Base-by-base conservation (phyloP, 35 echinoderm and acorn worm species). In the Holothuria glaberrima region DNA sequence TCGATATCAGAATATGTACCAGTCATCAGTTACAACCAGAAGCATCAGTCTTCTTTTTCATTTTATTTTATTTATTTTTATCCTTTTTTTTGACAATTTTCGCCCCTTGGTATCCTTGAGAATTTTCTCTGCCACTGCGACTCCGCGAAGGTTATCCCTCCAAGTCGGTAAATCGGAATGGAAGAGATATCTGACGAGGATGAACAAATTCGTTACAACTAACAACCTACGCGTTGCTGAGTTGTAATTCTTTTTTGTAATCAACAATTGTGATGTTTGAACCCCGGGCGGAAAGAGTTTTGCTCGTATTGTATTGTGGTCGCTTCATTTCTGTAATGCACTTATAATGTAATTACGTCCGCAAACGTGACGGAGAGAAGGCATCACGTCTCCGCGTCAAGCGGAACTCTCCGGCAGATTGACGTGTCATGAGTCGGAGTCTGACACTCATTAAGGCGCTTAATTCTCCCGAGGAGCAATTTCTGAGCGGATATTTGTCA, bases 261-360 rank as follows among this genome's bases (percentile, higher is more conserved):
- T 48, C 44, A 78, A 78, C 50, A 48, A 78, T 78, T 48, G 74
- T 78, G 44, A 78, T 48, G 38, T 78, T 48, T 78, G 74, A 78
- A 78, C 74, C 74, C 50, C 19, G 27, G 74, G 74, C 74, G 74
- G 50, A 78, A 13, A 48, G 25, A 21, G 44, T 78, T 20, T 78
- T 16, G 38, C 21, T 78, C 25, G 18, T 28, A 78, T 78, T 78
- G 74, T 78, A 22, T 48, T 26, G 36, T 25, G 35, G 21, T 31
- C 38, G 20, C 21, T 48, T 78, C 74, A 78, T 78, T 78, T 78
- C 74, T 78, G 74, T 78, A 78, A 78, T 78, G 74, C 74, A 78
- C 74, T 78, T 78, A 48, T 78, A 78, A 78, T 78, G 74, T 78
- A 78, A 78, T 78, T 78, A 78, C 36, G 20, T 78, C n/a, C 27